These are phyloP conservation scores for Pammene fasciana DNA, from an alignment of 2,888 invertebrate genomes.

Conservation along the genomic window DNA sequence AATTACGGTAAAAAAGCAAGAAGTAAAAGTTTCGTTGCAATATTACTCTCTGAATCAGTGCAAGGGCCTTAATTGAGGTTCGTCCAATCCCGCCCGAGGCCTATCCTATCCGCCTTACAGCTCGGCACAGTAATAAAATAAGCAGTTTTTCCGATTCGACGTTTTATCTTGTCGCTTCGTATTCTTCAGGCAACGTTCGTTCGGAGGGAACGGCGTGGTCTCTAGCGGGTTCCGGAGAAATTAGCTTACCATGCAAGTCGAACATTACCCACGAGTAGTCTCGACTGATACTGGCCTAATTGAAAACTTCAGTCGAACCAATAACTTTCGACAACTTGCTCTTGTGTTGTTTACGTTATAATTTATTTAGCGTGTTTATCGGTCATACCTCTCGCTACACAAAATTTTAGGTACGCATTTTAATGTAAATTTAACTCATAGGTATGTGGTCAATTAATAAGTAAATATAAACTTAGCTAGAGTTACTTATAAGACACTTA, in stretches of 20 bases:
- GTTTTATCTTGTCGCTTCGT: conserved; percentile 76
- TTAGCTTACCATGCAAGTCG: conserved; percentile 51
- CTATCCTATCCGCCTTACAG: conserved; percentile 68
- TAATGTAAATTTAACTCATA: too few relatives aligned
- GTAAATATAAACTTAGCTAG: too few relatives aligned
- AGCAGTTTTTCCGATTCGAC: conserved; percentile 79
- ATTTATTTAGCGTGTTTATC: background rate
- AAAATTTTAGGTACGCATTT: too few relatives aligned
- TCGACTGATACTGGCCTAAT: conserved; percentile 16
- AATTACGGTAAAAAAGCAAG: conserved; percentile 4
- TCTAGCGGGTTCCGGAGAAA: conserved; percentile 59
- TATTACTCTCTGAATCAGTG: conserved; percentile 34
- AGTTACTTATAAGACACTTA: too few relatives aligned
- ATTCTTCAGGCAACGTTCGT: conserved; percentile 68
- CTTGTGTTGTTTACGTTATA: background rate
- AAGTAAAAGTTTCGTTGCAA: conserved; percentile 30
- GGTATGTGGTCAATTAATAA: too few relatives aligned
- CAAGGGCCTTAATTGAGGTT: conserved; percentile 40
- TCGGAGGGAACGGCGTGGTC: conserved; percentile 64
- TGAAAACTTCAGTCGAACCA: conserved; percentile 25
- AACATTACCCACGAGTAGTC: background rate
- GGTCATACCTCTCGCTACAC: background rate
- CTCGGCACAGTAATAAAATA: conserved; percentile 75
- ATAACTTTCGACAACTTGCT: conserved; percentile 18
- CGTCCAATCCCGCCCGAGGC: conserved; percentile 57